Percentiles rank a stretch among this genome's conserved stretches.
Evolutionary conservation across 2,888 invertebrate genomes (phyloP).

Genomic region (Chamaedrilus cognettii): DNA sequence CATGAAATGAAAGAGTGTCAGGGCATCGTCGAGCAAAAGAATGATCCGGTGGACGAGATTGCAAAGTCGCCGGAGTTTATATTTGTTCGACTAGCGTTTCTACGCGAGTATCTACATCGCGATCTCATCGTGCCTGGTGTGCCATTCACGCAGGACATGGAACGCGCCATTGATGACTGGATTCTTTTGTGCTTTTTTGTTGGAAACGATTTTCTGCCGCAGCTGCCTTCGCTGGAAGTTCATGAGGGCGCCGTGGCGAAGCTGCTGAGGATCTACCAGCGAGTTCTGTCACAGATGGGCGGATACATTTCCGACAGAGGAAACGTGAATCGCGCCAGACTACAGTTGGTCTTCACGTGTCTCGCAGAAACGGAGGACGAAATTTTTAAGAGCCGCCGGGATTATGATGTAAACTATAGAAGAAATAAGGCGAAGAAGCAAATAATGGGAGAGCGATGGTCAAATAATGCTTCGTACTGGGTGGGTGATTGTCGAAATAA

Average conservation of each 20-base stretch:
- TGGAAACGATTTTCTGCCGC: conserved; percentile 98
- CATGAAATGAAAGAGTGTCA: conserved; percentile 61
- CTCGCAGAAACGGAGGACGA: conserved; percentile 94
- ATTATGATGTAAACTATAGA: conserved; percentile 80
- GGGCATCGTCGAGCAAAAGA: conserved; percentile 69
- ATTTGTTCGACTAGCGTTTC: conserved; percentile 83
- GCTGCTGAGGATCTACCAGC: conserved; percentile 89
- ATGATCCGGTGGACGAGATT: conserved; percentile 10
- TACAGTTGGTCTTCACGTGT: conserved; percentile 93
- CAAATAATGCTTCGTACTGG: too few relatives aligned
- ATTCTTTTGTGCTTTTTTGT: conserved; percentile 99
- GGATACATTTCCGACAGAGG: conserved; percentile 96
- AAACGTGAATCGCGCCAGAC: conserved; percentile 87
- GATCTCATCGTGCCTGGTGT: conserved; percentile 85
- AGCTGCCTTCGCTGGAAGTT: conserved; percentile 96
- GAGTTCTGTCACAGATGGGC: conserved; percentile 89
- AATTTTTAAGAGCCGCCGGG: conserved; percentile 91
- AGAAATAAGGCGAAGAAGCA: conserved; percentile 66
- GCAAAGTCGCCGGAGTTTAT: conserved; percentile 71
- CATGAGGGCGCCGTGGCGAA: conserved; percentile 96
- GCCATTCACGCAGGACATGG: conserved; percentile 93
- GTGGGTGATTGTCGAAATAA: too few relatives aligned
- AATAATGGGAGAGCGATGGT: too few relatives aligned
- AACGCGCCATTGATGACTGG: conserved; percentile 97
- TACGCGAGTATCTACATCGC: conserved; percentile 89